Base-by-base conservation (phyloP, 2,113 vertebrate genomes). In the Catharus bicknelli region DNA sequence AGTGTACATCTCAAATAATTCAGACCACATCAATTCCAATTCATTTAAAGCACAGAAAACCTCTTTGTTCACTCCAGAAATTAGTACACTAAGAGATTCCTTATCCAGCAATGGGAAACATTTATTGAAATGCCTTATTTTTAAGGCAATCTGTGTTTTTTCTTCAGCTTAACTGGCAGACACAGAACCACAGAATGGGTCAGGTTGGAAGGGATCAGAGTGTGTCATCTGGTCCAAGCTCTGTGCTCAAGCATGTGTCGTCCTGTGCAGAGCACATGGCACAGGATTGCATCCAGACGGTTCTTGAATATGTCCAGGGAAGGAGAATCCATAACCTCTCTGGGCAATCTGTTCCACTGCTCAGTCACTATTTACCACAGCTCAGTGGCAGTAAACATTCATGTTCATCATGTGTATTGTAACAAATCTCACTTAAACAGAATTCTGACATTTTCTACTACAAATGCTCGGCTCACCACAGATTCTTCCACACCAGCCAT, bases 381-480 rank as follows among this genome's bases (percentile, higher is more conserved):
- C 40, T 81, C 43, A 67, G 42, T 7, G 42, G 40, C 43, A 84
- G 64, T 54, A 92, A 95, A 69, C 50, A 88, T 43, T 90, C 42
- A 69, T 53, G 92, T 69, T 86, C 79, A 67, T 90, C 36, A 83
- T 5, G 2, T 81, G 43, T 26, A 81, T 79, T 79, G 62, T 50
- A 75, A 94, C 76, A 84, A 91, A 96, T 95, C 82, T 70, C 47
- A 70, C 25, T 83, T 83, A 67, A 59, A 81, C 45, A 17, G 12
- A 36, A 92, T 74, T 94, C 76, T 90, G 57, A 86, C 57, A 25
- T 90, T 74, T 89, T 64, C 90, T 47, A 38, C 73, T 58, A 86
- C 81, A 80, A 57, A n/a, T 62, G 9, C 63, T 75, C 42, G 76
- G 88, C 59, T 89, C 51, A 79, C 75, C 88, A 55, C 30, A 47